Conservation (phyloP, 2,113 vertebrate species). For the Chrysemys picta region DNA sequence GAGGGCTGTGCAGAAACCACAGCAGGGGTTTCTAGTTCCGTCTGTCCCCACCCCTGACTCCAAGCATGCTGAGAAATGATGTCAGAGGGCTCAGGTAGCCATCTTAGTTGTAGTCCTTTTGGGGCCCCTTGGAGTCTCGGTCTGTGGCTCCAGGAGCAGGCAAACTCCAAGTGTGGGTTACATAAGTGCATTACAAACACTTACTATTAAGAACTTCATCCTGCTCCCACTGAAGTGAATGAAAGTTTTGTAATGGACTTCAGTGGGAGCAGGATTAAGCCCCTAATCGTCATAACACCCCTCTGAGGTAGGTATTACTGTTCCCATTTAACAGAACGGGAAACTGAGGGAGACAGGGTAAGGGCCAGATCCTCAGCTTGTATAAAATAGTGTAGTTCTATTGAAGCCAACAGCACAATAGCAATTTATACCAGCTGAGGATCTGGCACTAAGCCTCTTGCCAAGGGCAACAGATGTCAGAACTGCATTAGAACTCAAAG, state of each 20-base stretch:
- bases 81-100: not conserved
- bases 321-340: not conserved
- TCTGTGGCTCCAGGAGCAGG: not conserved
- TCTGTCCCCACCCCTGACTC: not conserved
- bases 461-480: not conserved
- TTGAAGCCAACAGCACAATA: not conserved
- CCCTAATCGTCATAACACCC: not conserved
- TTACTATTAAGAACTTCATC: not conserved
- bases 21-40: not conserved
- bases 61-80: not conserved
- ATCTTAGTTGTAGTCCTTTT: not conserved
- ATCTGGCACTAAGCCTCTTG: not conserved
- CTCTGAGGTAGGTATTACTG: not conserved
- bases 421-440: not conserved
- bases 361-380: not conserved
- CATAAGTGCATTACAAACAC: not conserved
- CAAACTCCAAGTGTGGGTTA: not conserved
- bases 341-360: not conserved
- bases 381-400: not conserved
- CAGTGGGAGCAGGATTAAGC: not conserved
- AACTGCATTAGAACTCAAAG: not conserved
- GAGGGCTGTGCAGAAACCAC: not conserved
- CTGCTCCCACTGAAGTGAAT: not conserved
- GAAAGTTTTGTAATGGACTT: not conserved
- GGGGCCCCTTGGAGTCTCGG: not conserved